phyloP scores from a whole-genome alignment of 35 echinoderm and acorn worm genomes.

The Heliocidaris erythrogramma region DNA sequence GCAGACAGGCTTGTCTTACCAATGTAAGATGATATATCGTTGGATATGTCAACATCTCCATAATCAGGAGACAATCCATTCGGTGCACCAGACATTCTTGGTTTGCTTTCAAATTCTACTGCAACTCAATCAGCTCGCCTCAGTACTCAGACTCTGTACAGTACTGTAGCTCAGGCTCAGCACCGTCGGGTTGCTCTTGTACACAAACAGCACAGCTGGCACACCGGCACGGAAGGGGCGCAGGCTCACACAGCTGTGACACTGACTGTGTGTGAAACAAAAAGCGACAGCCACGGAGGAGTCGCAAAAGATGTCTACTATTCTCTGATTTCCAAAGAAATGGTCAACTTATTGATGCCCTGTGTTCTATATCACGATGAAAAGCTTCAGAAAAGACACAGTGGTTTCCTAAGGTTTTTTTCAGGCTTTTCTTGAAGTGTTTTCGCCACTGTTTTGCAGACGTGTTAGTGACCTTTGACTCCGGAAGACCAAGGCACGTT shows the following conservation, averaged over 20 bases:
- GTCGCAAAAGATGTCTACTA: background rate
- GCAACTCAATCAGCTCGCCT: background rate
- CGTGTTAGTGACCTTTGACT: background rate
- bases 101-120: background rate
- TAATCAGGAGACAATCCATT: background rate
- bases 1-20: background rate
- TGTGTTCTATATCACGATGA: background rate
- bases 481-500: background rate
- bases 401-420: background rate
- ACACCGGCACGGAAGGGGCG: background rate
- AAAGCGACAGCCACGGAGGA: background rate
- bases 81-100: background rate
- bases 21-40: conserved; percentile 6
- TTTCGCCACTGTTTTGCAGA: background rate
- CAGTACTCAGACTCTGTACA: background rate
- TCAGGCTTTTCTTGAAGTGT: background rate
- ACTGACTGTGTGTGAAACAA: background rate
- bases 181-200: background rate
- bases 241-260: background rate
- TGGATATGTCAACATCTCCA: conserved; percentile 3
- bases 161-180: background rate
- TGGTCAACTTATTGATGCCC: background rate
- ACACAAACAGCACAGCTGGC: background rate
- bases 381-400: background rate
- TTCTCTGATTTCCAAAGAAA: background rate